Percentiles rank a stretch among this genome's conserved stretches.
These are phyloP conservation scores for Hippoglossus stenolepis DNA, from an alignment of 2,113 vertebrate genomes.

Conservation along the genomic window DNA sequence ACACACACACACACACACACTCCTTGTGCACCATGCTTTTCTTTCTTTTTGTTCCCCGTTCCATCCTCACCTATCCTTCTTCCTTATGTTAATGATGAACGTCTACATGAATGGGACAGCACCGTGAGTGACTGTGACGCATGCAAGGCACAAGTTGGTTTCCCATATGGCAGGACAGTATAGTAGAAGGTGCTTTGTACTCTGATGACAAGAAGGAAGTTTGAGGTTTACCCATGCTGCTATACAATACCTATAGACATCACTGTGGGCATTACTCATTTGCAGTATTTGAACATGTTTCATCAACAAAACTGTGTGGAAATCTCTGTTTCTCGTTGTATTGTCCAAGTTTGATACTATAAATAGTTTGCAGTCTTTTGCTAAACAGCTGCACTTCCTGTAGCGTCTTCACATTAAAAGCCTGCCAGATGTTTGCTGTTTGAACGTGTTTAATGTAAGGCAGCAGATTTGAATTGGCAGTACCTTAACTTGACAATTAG, in stretches of 20 bases:
- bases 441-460: constrained; percentile 1
- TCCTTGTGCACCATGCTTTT: constrained; percentile 19
- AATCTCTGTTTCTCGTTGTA: too few relatives aligned
- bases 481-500: neutral
- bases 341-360: too few relatives aligned
- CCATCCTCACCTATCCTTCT: neutral
- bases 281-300: neutral
- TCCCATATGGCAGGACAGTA: constrained; percentile 13
- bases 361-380: neutral
- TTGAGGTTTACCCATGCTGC: neutral
- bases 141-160: neutral
- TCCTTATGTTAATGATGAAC: neutral
- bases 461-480: constrained; percentile 2
- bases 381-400: constrained; percentile 1
- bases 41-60: constrained; percentile 9
- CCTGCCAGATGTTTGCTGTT: constrained; percentile 7
- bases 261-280: neutral
- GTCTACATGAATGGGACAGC: neutral
- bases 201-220: neutral
- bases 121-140: neutral
- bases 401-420: constrained; percentile 7
- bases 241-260: neutral
- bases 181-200: constrained; percentile 8
- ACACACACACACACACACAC: neutral
- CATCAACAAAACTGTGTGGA: neutral